Evolutionary conservation across 1,140 invertebrate genomes (phyloP), one percentile per base, ranked within the genome.

Genomic region (Brachionus angularis): DNA sequence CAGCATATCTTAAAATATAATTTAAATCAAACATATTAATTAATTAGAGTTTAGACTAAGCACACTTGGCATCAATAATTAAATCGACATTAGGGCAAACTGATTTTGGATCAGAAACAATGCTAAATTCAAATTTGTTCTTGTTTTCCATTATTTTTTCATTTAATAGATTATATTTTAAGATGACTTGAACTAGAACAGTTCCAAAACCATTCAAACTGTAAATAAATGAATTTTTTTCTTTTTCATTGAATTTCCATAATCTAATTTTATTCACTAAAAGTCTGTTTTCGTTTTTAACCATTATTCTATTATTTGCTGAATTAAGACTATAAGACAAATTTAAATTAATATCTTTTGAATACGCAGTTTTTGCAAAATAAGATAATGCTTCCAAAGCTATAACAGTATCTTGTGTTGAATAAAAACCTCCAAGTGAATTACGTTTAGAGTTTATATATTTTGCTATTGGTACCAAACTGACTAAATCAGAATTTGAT

Each of bases 361-460:
- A 47, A 23, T 29, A 50, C 2, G 47, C 46, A 8, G 36, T 23
- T 12, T 16, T 50, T 21, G 62, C 42, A 31, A 78, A 84, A 33
- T 77, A 73, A 5, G 82, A 76, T 31, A 84, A 73, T 1, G 83
- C 83, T 72, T 83, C 78, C 23, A 84, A 74, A 12, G 79, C 83
- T 23, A 84, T 76, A 2, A 84, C 82, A 5, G 83, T 84, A 70
- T 84, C 83, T 79, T 83, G 74, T 5, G 88, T 89, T 1, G 89
- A 89, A 2, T 88, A 85, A 77, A 92, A 93, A 23, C 91, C 91
- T 12, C 91, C 91, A 72, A 87, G 83, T 0, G 85, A 81, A 78
- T 91, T 93, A 71, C 89, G 83, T 75, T 92, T 89, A 72, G 85
- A 84, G 27, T 93, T 85, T 0, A 97, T 82, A 89, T 91, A 96